phyloP scores from a whole-genome alignment of 1,140 invertebrate species.

The Varroa destructor region DNA sequence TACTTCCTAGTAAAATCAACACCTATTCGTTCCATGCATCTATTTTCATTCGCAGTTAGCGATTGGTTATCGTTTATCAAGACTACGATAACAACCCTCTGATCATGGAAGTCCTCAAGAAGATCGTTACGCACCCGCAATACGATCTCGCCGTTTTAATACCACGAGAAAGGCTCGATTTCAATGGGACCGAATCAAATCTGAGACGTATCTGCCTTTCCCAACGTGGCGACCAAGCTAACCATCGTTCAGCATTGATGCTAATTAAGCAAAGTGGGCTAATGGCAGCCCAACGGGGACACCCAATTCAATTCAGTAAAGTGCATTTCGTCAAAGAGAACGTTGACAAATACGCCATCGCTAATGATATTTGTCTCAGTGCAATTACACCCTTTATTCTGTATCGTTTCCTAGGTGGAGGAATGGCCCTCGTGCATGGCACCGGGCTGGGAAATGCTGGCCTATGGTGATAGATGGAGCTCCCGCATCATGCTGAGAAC shows the following conservation, averaged over 20 bases:
- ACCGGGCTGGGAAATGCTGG: constrained; percentile 3
- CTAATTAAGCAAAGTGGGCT: too few species aligned
- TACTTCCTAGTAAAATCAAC: too few species aligned
- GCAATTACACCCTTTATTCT: too few species aligned
- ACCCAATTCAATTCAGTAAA: too few species aligned
- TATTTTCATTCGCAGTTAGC: too few species aligned
- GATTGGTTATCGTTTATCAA: neutral
- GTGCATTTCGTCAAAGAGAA: too few species aligned
- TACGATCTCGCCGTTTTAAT: constrained; percentile 11
- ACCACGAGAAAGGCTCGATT: neutral
- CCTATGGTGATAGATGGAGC: neutral
- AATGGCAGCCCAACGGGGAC: too few species aligned
- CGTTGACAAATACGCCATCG: too few species aligned
- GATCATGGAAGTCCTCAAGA: neutral
- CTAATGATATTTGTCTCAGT: too few species aligned
- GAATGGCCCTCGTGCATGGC: neutral
- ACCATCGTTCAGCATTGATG: too few species aligned
- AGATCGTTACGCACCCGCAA: constrained; percentile 11
- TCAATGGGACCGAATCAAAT: neutral
- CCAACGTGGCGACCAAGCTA: neutral
- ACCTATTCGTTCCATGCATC: too few species aligned
- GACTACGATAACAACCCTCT: neutral
- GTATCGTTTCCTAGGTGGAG: neutral
- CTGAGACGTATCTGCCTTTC: constrained; percentile 9
- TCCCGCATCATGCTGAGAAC: neutral